Conservation (phyloP, 2,113 vertebrate genomes). For the Lasiurus cinereus region DNA sequence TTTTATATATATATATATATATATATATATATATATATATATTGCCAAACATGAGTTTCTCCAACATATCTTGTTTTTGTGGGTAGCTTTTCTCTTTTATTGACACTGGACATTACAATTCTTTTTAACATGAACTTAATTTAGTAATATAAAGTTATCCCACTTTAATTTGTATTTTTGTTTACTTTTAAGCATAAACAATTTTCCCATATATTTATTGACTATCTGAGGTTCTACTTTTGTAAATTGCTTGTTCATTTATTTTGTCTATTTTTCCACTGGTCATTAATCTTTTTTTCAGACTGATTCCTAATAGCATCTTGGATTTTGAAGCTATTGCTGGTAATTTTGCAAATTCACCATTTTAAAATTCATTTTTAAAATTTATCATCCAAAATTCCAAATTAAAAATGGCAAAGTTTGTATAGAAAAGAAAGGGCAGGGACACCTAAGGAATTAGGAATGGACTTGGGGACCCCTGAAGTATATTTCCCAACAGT, state of each 20-base stretch:
- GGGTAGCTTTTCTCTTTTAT: background rate
- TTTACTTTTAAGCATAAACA: background rate
- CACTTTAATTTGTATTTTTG: background rate
- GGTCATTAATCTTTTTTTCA: background rate
- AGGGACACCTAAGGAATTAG: background rate
- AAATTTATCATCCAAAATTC: background rate
- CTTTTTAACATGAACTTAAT: background rate
- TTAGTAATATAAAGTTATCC: background rate
- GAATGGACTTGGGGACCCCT: background rate
- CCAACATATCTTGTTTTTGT: background rate
- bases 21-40: background rate
- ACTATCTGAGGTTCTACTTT: background rate
- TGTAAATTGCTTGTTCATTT: background rate
- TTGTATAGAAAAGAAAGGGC: background rate
- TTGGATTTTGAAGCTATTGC: background rate
- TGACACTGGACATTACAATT: background rate
- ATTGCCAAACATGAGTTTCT: background rate
- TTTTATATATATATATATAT: background rate
- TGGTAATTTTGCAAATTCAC: background rate
- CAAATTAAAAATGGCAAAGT: background rate
- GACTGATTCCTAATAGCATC: background rate
- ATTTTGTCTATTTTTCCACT: conserved; percentile 10
- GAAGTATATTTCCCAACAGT: background rate
- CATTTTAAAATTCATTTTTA: conserved; percentile 21
- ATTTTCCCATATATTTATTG: background rate